phyloP scores from a whole-genome alignment of 92 coral and sea anemone species.

The Chrysogorgia sp. region DNA sequence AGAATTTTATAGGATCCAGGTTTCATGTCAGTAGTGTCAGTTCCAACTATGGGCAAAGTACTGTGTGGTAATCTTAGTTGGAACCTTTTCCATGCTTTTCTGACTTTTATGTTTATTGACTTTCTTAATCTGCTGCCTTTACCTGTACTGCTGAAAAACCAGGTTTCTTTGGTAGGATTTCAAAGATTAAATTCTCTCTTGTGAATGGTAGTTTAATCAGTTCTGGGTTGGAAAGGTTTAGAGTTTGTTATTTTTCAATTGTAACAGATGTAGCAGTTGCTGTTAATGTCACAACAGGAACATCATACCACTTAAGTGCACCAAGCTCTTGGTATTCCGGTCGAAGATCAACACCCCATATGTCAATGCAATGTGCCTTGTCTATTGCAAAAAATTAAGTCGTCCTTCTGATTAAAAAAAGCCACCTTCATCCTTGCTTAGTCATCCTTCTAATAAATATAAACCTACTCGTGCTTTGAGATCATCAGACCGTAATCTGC shows the following conservation, averaged over 20 bases:
- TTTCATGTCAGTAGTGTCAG: no score
- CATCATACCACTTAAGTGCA: conserved; percentile 17
- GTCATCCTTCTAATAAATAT: no score
- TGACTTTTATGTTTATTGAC: no score
- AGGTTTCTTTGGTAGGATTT: conserved; percentile 8
- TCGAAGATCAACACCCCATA: conserved; percentile 36
- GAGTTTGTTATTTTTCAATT: conserved; percentile 13
- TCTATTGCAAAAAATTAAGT: conserved; percentile 38
- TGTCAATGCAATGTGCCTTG: conserved; percentile 44
- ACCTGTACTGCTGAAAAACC: conserved; percentile 31
- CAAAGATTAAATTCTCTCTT: conserved; percentile 42
- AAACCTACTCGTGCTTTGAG: no score
- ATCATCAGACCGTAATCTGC: no score
- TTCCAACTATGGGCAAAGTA: no score
- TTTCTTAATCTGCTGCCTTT: conserved; percentile 26
- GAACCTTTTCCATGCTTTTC: no score
- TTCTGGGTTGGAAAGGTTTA: conserved; percentile 34
- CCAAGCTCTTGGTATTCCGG: conserved; percentile 45
- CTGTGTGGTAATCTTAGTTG: no score
- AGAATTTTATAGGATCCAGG: no score
- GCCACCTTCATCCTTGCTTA: no score
- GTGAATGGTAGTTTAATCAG: conserved; percentile 36
- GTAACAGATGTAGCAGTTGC: conserved; percentile 18
- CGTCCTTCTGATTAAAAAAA: conserved; percentile 17
- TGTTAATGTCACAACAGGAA: conserved; percentile 20